phyloP scores from a whole-genome alignment of 1,140 invertebrate genomes.

The Drosophila grimshawi region DNA sequence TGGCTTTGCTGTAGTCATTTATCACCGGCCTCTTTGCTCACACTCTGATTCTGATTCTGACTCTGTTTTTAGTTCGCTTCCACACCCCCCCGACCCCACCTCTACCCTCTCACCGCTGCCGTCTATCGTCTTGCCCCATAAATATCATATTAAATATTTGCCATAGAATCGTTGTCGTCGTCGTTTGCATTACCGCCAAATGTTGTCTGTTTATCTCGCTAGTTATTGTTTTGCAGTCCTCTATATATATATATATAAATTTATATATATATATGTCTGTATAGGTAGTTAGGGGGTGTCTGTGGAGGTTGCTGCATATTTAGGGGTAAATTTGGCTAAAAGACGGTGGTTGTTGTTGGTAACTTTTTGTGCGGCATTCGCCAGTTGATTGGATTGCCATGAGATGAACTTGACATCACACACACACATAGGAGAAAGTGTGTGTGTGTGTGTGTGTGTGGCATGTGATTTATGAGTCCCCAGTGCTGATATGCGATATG shows the following conservation, averaged over 20 bases:
- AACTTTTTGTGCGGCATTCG: conserved; percentile 70
- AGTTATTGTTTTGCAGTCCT: conserved; percentile 67
- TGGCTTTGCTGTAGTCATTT: conserved; percentile 56
- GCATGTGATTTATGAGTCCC: conserved; percentile 78
- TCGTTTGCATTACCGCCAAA: conserved; percentile 77
- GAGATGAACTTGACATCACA: conserved; percentile 62
- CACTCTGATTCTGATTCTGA: background rate
- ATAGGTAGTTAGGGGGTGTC: background rate
- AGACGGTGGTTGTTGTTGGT: conserved; percentile 69
- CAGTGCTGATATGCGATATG: conserved; percentile 68
- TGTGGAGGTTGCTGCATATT: conserved; percentile 1
- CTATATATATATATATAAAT: background rate
- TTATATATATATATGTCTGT: conserved; percentile 42
- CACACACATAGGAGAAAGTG: conserved; percentile 1
- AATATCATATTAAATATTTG: conserved; percentile 81
- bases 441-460: conserved; percentile 40
- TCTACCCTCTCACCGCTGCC: background rate
- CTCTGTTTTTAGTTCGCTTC: no score
- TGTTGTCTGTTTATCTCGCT: conserved; percentile 78
- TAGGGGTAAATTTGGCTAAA: conserved; percentile 21
- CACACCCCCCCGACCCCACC: background rate
- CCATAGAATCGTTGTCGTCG: conserved; percentile 60
- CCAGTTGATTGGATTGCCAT: conserved; percentile 81
- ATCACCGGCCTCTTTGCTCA: conserved; percentile 62
- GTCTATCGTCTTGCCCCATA: conserved; percentile 34